Evolutionary conservation across 1,140 invertebrate genomes (phyloP).

Genomic region (Arctopsyche grandis): DNA sequence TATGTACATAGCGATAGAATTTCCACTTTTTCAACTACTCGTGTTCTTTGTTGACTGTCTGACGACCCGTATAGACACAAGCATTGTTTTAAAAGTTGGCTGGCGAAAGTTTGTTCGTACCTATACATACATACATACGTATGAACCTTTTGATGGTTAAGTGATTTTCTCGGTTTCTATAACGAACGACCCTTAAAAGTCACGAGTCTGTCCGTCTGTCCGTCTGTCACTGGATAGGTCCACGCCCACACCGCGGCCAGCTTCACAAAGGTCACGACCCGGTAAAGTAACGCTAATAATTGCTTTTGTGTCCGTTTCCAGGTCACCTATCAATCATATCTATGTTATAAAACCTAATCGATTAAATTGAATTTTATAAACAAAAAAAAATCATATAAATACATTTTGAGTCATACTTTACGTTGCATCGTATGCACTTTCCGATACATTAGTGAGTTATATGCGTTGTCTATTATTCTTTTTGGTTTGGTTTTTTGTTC

Average conservation of each 20-base stretch:
- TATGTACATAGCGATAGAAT: too few relatives aligned
- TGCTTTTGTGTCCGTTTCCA: slow-evolving; percentile 8
- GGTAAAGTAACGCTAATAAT: not conserved
- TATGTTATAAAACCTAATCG: not conserved
- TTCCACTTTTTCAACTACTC: not conserved
- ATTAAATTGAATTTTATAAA: too few relatives aligned
- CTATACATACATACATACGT: too few relatives aligned
- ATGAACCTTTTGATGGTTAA: not conserved
- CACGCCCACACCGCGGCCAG: not conserved
- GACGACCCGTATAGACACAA: too few relatives aligned
- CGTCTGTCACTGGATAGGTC: not conserved
- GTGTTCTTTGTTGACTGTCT: not conserved
- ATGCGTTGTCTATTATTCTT: not conserved
- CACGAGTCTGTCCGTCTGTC: not conserved
- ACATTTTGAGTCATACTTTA: too few relatives aligned
- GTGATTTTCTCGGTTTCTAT: not conserved
- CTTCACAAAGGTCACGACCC: not conserved
- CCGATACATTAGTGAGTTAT: not conserved
- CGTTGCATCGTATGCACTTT: too few relatives aligned
- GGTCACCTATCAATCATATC: slow-evolving; percentile 14
- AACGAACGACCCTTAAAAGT: not conserved
- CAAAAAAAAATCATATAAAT: too few relatives aligned
- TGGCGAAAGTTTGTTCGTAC: too few relatives aligned
- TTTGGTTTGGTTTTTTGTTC: not conserved
- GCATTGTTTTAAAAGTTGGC: too few relatives aligned